Base-by-base conservation (phyloP, 2,797 vertebrate genomes). In the Buphagus erythrorhynchus region DNA sequence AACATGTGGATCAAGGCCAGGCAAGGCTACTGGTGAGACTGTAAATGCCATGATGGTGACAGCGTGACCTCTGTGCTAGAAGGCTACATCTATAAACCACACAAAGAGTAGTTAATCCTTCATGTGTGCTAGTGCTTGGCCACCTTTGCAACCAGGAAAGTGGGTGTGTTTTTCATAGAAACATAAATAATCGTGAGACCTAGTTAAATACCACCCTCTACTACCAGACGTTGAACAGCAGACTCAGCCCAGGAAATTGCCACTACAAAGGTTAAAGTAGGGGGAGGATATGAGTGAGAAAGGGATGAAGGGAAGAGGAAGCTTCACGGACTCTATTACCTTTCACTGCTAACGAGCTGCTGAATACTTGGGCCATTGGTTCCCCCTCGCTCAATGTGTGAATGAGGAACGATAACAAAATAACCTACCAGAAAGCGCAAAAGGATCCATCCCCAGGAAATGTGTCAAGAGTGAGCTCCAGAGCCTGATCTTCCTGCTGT, bases 291-390 rank as follows among this genome's bases (percentile, higher is more conserved):
- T 29, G 73, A 81, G 78, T 45, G 78, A 94, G 78, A 83, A 84
- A 91, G 51, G 45, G 62, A 59, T 88, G 83, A 69, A 31, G 46
- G 73, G 63, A 88, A 89, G 88, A 89, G 91, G 95, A 95, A 93
- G 84, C 82, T 71, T 46, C 11, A 11, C 66, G 75, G 72, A 78
- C 65, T 31, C 42, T n/a, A 20, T 83, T 72, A 68, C 58, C 33
- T 46, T 90, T 91, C 75, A 28, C 66, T 86, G 81, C 43, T 88
- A 96, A 94, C 0, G 31, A 96, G 72, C 78, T 93, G 82, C 95
- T 57, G 89, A 95, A 72, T 78, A 29, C 62, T 46, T 10, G 55
- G 89, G 51, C 55, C 82, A 43, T 45, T 54, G 73, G 48, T 82
- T 93, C 51, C 69, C 59, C 49, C 79, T 91, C 74, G 80, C 73